Evolutionary conservation across 2,797 vertebrate genomes (phyloP).

Genomic region (Hydrolagus colliei): DNA sequence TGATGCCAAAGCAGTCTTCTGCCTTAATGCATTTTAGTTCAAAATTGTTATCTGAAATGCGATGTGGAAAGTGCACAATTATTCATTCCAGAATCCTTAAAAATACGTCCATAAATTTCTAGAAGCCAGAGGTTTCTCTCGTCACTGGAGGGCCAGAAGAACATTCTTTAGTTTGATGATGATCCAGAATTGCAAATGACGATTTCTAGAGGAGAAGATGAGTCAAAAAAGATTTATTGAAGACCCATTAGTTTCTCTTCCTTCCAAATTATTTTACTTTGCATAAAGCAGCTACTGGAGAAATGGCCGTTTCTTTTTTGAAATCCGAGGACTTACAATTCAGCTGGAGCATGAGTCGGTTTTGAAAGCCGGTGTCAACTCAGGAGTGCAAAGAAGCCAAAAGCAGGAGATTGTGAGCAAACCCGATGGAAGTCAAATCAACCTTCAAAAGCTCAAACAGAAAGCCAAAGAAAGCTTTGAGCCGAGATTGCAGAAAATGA

Average conservation of each 20-base stretch:
- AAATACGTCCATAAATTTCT: neutral
- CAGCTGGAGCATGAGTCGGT: neutral
- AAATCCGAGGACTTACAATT: neutral
- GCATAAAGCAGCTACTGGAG: no score
- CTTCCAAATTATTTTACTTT: neutral
- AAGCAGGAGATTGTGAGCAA: neutral
- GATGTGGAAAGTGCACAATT: neutral
- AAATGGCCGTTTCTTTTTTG: neutral
- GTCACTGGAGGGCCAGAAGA: neutral
- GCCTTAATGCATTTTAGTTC: neutral
- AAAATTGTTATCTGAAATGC: neutral
- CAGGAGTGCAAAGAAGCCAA: neutral
- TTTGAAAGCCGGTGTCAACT: neutral
- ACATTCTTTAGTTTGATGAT: neutral
- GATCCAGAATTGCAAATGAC: neutral
- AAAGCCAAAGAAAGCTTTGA: neutral
- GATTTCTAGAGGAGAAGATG: neutral
- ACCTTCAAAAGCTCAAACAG: neutral
- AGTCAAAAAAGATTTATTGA: no score
- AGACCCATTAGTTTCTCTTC: neutral
- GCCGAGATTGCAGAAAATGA: neutral
- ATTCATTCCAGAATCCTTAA: neutral
- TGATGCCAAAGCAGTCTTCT: neutral
- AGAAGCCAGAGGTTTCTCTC: neutral
- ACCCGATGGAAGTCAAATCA: neutral